Evolutionary conservation across 2,797 vertebrate genomes (phyloP), one percentile per base, ranked within the genome.

Genomic region (Leptoclinus maculatus): DNA sequence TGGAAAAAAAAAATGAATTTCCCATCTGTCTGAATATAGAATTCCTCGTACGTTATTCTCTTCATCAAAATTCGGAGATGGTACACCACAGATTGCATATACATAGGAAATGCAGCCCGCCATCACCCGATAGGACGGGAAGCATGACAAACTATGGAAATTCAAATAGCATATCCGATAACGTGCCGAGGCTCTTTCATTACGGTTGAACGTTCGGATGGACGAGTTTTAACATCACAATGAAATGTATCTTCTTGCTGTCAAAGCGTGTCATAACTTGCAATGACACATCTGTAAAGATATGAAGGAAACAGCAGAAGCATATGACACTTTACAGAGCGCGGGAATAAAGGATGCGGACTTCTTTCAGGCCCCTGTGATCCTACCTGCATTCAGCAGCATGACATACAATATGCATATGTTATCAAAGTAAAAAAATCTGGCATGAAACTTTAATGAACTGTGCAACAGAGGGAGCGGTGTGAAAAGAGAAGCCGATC

Each of bases 371-470:
- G 76, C 68, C 77, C 36, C 66, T 86, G 69, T 85, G 85, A 89
- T 82, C 84, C 79, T 86, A 91, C 85, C 88, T 92, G 91, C 87
- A 87, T 90, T 78, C 76, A 82, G 78, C 74, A 83, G 87, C 84
- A 77, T 78, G 79, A 81, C 92, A 94, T 92, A 90, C 90, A 91
- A 93, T 94, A 94, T 94, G 91, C 89, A 94, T 92, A 92, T 88
- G 87, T 91, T 94, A 95, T 95, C 93, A 95, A 93, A 94, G 93
- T 88, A 83, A 90, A 56, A 56, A 92, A 94, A 95, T 95, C 90
- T 83, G 81, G 21, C 85, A 95, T 95, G 86, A 94, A 95, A 94
- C 84, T 94, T 95, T 95, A 94, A 95, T 95, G 92, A 92, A 87
- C 53, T 71, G 85, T 80, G 85, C 83, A 88, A 90, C 60, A 83